phyloP scores from a whole-genome alignment of 2,113 vertebrate genomes.

The Hypocryptadius cinnamomeus region DNA sequence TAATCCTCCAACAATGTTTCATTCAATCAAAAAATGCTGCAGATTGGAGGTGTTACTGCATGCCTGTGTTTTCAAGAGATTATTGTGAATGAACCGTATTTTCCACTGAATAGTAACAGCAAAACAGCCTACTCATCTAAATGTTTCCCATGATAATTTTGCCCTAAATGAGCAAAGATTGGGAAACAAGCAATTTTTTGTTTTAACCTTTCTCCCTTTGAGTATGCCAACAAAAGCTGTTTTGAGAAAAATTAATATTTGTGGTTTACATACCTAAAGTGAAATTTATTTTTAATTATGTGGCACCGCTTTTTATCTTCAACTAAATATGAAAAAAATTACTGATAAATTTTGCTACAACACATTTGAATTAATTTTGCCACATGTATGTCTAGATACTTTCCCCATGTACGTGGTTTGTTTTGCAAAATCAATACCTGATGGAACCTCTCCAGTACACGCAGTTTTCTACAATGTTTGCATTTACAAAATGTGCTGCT shows the following conservation, averaged over 20 bases:
- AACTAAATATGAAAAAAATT: not conserved
- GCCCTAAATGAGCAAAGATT: not conserved
- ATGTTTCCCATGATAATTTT: conserved; percentile 14
- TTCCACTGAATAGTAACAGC: not conserved
- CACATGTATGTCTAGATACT: not conserved
- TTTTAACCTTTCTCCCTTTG: not conserved
- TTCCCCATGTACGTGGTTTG: not conserved
- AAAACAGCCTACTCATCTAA: not conserved
- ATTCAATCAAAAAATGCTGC: conserved; percentile 40
- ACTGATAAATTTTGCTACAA: not conserved
- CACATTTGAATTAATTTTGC: not conserved
- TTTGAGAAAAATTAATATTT: not conserved
- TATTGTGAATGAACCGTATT: conserved; percentile 7
- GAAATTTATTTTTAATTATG: not conserved
- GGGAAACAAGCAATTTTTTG: not conserved
- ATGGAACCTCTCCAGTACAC: not conserved
- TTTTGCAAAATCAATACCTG: not conserved
- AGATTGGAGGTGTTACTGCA: conserved; percentile 19
- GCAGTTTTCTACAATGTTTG: not conserved
- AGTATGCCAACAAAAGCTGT: not conserved
- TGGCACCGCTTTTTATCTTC: not conserved
- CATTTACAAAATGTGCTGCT: not conserved
- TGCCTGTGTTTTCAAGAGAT: conserved; percentile 25
- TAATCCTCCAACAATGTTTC: conserved; percentile 53
- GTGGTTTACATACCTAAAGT: not conserved